Evolutionary conservation across 2,113 vertebrate species (phyloP).

Genomic region (cattle (Bos taurus)): ARS-UCD2.0 NC_037357.1:117908001-117908500

Average conservation of each 20-base stretch:
- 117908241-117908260: background rate
- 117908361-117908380: slow-evolving; percentile 31
- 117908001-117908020: background rate
- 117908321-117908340: background rate
- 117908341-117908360: slow-evolving; percentile 17
- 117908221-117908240: background rate
- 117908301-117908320: background rate
- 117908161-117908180: slow-evolving; percentile 1
- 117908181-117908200: background rate
- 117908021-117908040: background rate
- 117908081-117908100: background rate
- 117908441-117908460: slow-evolving; percentile 37
- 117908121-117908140: background rate
- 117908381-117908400: slow-evolving; percentile 53
- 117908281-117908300: slow-evolving; percentile 1
- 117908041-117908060: background rate
- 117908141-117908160: background rate
- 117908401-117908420: slow-evolving; percentile 45
- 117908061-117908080: background rate
- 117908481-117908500: slow-evolving; percentile 43
- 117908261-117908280: background rate
- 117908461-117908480: slow-evolving; percentile 54
- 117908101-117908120: background rate
- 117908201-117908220: background rate
- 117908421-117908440: slow-evolving; percentile 40